phyloP scores from a whole-genome alignment of 1,140 invertebrate genomes.

The Cyrtorhinus lividipennis region DNA sequence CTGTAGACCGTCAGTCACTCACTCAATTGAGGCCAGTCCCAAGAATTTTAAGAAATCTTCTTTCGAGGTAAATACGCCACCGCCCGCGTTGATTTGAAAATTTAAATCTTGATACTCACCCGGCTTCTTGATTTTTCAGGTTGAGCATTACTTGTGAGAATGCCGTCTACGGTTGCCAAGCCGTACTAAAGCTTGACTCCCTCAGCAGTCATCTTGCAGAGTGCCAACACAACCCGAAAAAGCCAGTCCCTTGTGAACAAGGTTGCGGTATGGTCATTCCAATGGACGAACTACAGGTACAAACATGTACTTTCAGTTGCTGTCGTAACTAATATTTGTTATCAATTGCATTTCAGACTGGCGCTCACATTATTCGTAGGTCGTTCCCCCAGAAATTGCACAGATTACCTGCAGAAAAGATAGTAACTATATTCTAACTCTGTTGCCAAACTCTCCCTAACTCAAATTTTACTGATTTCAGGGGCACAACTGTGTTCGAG shows the following conservation, averaged over 20 bases:
- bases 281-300: constrained; percentile 76
- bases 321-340: no score
- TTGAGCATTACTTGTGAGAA: constrained; percentile 84
- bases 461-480: constrained; percentile 22
- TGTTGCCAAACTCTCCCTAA: no score
- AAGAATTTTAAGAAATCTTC: constrained; percentile 76
- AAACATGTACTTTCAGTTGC: no score
- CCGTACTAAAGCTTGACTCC: constrained; percentile 72
- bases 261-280: constrained; percentile 87
- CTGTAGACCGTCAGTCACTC: constrained; percentile 77
- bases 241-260: constrained; percentile 79
- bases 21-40: constrained; percentile 83
- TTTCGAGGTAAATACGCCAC: constrained; percentile 46
- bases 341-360: no score
- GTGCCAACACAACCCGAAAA: constrained; percentile 88
- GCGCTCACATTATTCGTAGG: no score
- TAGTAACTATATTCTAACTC: no score
- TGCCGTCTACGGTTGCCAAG: constrained; percentile 66
- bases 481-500: constrained; percentile 85
- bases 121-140: constrained; percentile 33
- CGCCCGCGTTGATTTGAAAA: no score
- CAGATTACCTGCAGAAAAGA: no score
- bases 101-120: neutral
- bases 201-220: constrained; percentile 70
- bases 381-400: no score